A percentile compares a stretch with the other conserved stretches of the same genome.
These are phyloP conservation scores for Limosa lapponica DNA, from an alignment of 2,797 vertebrate species.

Conservation along the genomic window DNA sequence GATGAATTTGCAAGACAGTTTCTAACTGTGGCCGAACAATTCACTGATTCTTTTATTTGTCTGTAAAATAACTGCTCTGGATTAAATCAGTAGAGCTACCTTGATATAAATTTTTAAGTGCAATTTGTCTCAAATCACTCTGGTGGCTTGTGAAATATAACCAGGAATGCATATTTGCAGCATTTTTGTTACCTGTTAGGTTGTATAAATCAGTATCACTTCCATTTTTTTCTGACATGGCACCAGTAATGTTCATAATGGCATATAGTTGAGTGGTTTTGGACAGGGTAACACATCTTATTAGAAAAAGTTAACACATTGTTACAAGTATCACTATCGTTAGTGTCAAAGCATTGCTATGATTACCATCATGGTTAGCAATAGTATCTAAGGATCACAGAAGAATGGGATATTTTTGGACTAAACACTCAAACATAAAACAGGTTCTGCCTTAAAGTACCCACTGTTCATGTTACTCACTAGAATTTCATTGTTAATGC, in stretches of 20 bases:
- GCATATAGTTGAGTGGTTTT: background rate
- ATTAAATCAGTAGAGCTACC: background rate
- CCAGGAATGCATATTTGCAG: background rate
- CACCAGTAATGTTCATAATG: background rate
- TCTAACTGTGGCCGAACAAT: background rate
- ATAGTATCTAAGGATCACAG: background rate
- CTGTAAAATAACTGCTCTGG: background rate
- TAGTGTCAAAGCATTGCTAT: background rate
- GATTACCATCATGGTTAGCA: background rate
- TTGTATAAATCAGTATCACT: background rate
- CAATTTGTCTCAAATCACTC: background rate
- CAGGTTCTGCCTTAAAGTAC: background rate
- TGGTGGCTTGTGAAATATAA: background rate
- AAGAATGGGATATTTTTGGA: background rate
- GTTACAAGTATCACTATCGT: background rate
- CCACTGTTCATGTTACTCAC: background rate
- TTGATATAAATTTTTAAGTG: background rate
- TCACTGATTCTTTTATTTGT: background rate
- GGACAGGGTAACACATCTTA: background rate
- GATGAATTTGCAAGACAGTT: background rate
- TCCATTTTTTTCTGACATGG: background rate
- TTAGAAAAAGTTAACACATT: background rate
- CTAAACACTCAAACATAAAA: background rate
- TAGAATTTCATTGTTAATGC: background rate
- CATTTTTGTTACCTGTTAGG: background rate